phyloP scores from a whole-genome alignment of 2,888 invertebrate genomes.

The Rhagonycha fulva region DNA sequence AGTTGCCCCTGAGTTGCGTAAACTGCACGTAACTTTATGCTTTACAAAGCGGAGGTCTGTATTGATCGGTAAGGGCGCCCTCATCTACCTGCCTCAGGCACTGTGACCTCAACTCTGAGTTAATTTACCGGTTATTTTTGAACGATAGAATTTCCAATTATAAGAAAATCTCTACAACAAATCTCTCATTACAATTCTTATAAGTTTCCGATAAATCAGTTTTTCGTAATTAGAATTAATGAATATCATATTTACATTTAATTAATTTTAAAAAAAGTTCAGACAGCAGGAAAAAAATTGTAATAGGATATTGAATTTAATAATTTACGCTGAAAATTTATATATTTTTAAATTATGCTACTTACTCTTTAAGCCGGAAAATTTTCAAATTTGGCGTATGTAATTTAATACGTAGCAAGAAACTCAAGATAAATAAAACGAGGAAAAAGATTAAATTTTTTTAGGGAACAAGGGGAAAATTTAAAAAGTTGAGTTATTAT shows the following conservation, averaged over 20 bases:
- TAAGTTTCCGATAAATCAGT: background rate
- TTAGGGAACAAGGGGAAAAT: background rate
- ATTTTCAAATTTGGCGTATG: background rate
- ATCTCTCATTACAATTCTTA: background rate
- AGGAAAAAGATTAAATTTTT: background rate
- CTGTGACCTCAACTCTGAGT: constrained; percentile 40
- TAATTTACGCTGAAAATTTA: background rate
- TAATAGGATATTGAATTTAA: background rate
- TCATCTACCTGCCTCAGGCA: constrained; percentile 42
- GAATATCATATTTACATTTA: background rate
- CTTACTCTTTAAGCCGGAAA: background rate
- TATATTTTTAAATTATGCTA: background rate
- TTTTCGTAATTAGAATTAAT: background rate
- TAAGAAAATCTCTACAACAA: constrained; percentile 21
- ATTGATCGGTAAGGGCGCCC: constrained; percentile 41
- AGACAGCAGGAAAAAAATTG: background rate
- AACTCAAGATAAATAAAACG: background rate
- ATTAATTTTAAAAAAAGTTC: background rate
- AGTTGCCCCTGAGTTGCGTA: constrained; percentile 16
- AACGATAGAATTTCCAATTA: constrained; percentile 40
- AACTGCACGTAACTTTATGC: constrained; percentile 27
- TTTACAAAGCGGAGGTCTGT: constrained; percentile 32
- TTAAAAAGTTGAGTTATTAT: background rate
- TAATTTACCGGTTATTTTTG: constrained; percentile 41
- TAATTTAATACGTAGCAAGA: background rate